A percentile compares a stretch with the other conserved stretches of the same genome.
These are phyloP conservation scores for Drosophila percnosoma DNA, from an alignment of 2,888 invertebrate species.

Conservation along the genomic window DNA sequence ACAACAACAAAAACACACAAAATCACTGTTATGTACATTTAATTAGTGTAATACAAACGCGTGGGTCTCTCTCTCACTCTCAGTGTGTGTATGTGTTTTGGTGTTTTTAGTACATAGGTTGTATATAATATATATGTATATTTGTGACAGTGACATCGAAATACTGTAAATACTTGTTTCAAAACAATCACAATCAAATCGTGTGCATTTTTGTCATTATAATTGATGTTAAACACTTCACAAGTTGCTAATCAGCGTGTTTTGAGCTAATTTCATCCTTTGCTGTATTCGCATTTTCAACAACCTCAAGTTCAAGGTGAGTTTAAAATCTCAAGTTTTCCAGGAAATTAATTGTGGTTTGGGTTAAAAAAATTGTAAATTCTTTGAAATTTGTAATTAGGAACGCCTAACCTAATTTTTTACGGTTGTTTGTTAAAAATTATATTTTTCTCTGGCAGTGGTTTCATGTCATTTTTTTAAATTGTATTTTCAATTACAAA, in stretches of 20 bases:
- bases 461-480: not conserved
- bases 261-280: constrained; percentile 62
- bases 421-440: not conserved
- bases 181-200: constrained; percentile 11
- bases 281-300: constrained; percentile 45
- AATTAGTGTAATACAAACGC: constrained; percentile 30
- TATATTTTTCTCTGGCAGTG: not conserved
- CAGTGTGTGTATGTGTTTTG: constrained; percentile 1
- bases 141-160: constrained; percentile 47
- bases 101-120: constrained; percentile 7
- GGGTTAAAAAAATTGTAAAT: not conserved
- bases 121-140: constrained; percentile 13
- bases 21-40: constrained; percentile 33
- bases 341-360: constrained; percentile 2
- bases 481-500: not conserved
- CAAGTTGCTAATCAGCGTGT: constrained; percentile 42
- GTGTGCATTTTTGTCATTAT: constrained; percentile 31
- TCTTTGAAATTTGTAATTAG: not conserved
- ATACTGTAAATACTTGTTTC: constrained; percentile 22
- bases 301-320: constrained; percentile 66
- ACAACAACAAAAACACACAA: constrained; percentile 19
- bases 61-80: constrained; percentile 13
- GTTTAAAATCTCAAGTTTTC: constrained; percentile 34
- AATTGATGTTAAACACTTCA: constrained; percentile 24
- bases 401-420: not conserved